A percentile compares a stretch with the other conserved stretches of the same genome.
These are phyloP conservation scores for Bombylius discolor DNA, from an alignment of 2,888 invertebrate genomes.

Conservation along the genomic window DNA sequence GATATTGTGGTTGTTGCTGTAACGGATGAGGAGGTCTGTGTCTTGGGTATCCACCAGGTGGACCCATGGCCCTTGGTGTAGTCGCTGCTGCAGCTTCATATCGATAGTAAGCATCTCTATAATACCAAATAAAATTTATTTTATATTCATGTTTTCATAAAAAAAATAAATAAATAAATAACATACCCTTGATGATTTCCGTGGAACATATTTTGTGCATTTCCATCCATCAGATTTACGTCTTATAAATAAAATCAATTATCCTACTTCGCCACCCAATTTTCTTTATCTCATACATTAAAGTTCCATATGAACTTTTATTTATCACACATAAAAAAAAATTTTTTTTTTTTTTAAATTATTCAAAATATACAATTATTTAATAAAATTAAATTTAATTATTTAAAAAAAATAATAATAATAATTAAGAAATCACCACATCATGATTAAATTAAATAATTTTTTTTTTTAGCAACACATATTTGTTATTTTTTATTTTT, in stretches of 20 bases:
- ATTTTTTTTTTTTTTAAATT: no score
- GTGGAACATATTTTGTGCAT: slow-evolving; percentile 43
- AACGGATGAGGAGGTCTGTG: slow-evolving; percentile 49
- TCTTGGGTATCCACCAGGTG: slow-evolving; percentile 43
- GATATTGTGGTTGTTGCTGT: slow-evolving; percentile 44
- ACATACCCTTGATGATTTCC: slow-evolving; percentile 45
- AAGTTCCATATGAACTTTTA: not conserved
- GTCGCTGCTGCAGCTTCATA: slow-evolving; percentile 38
- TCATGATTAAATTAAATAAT: no score
- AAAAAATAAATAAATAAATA: not conserved
- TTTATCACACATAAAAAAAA: not conserved
- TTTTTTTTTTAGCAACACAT: no score
- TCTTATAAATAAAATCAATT: slow-evolving; percentile 23
- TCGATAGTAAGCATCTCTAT: slow-evolving; percentile 38
- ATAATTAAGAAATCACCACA: no score
- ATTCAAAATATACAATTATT: no score
- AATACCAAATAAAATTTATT: slow-evolving; percentile 4
- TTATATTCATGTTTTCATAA: not conserved
- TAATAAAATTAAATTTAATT: no score
- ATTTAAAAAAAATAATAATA: no score
- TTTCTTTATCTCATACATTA: slow-evolving; percentile 2
- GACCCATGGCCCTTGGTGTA: slow-evolving; percentile 47
- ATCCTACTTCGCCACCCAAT: slow-evolving; percentile 2
- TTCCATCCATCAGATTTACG: slow-evolving; percentile 40
- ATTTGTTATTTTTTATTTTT: no score